These are phyloP conservation scores for Byasa hedistus DNA, from an alignment of 2,888 invertebrate species.

Conservation along the genomic window DNA sequence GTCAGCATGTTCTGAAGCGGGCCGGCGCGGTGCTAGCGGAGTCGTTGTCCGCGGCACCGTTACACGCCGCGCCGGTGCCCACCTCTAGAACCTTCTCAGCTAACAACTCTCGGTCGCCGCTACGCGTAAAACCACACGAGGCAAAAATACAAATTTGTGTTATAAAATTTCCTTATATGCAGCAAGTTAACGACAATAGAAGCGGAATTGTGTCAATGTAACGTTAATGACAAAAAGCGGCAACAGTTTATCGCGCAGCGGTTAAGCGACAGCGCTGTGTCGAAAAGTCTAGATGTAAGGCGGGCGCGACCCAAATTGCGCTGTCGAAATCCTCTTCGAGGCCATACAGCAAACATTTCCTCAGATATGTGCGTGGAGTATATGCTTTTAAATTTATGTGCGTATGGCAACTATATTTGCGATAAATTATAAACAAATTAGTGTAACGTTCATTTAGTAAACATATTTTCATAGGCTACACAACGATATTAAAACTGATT, in stretches of 20 bases:
- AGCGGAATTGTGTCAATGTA: constrained; percentile 53
- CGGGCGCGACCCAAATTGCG: constrained; percentile 58
- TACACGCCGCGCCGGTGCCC: constrained; percentile 44
- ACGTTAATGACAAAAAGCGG: constrained; percentile 55
- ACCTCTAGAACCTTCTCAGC: constrained; percentile 33
- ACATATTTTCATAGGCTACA: no score
- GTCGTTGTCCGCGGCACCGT: constrained; percentile 73
- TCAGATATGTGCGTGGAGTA: constrained; percentile 14
- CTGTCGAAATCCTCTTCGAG: constrained; percentile 53
- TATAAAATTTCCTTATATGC: constrained; percentile 23
- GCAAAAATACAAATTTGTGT: not conserved
- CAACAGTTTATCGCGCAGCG: constrained; percentile 46
- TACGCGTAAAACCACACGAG: not conserved
- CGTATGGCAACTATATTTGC: not conserved
- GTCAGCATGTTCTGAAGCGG: constrained; percentile 64
- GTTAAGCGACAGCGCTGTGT: constrained; percentile 48
- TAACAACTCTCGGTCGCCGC: constrained; percentile 13
- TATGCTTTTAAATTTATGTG: constrained; percentile 1
- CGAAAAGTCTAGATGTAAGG: constrained; percentile 58
- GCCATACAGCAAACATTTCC: constrained; percentile 38
- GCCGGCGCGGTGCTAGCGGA: constrained; percentile 45
- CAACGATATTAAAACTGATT: no score
- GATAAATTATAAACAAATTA: no score
- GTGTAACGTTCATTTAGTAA: no score
- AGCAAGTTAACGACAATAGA: constrained; percentile 31